Conservation (phyloP, 2,797 vertebrate genomes). For the Sebastiscus tertius region DNA sequence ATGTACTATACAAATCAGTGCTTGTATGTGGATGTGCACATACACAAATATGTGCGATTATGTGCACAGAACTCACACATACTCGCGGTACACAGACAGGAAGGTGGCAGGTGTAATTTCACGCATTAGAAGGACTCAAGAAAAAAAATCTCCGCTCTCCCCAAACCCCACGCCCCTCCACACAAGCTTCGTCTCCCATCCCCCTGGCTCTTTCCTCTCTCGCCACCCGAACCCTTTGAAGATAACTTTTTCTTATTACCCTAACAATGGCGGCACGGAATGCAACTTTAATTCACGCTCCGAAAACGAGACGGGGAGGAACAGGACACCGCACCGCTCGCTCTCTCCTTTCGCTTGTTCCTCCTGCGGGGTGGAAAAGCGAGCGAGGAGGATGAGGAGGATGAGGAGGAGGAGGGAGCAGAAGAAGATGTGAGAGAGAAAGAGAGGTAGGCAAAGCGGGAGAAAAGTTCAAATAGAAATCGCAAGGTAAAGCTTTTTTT, state of each 20-base stretch:
- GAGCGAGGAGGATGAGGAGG: conserved; percentile 4
- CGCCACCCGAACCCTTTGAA: conserved; percentile 82
- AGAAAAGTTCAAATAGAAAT: conserved; percentile 74
- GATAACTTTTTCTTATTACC: conserved; percentile 88
- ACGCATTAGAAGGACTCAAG: conserved; percentile 80
- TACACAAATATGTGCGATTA: conserved; percentile 37
- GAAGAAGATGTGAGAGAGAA: conserved; percentile 32
- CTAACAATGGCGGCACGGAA: conserved; percentile 82
- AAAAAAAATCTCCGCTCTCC: conserved; percentile 54
- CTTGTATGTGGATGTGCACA: conserved; percentile 30
- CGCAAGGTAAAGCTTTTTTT: conserved; percentile 62
- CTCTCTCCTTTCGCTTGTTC: conserved; percentile 54
- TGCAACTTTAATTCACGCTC: conserved; percentile 82
- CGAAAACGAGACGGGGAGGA: conserved; percentile 64
- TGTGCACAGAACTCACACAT: conserved; percentile 20
- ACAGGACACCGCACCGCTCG: conserved; percentile 45
- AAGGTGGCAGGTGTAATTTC: conserved; percentile 88
- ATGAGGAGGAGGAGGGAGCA: conserved; percentile 11
- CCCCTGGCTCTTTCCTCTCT: conserved; percentile 64
- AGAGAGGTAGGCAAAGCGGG: conserved; percentile 24
- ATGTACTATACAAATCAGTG: conserved; percentile 5
- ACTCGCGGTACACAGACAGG: conserved; percentile 38
- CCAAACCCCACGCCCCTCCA: conserved; percentile 35
- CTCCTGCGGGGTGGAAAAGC: conserved; percentile 62
- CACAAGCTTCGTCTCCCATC: conserved; percentile 47